Conservation (phyloP, 2,888 invertebrate species). For the Julus scandinavius region DNA sequence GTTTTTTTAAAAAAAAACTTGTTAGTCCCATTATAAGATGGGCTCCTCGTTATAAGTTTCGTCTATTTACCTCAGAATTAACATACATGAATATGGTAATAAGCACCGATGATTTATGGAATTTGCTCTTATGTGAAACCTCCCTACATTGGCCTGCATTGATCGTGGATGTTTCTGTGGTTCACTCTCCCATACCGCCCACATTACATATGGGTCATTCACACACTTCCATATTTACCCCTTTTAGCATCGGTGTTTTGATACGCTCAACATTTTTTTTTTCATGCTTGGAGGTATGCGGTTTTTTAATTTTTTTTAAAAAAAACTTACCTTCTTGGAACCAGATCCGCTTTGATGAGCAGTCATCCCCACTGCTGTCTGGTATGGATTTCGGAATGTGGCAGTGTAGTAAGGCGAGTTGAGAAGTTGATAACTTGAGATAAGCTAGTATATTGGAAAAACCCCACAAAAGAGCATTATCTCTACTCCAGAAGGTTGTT, state of each 20-base stretch:
- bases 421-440: not conserved
- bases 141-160: not conserved
- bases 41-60: too few relatives aligned
- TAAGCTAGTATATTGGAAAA: not conserved
- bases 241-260: not conserved
- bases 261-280: not conserved
- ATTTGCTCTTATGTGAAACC: not conserved
- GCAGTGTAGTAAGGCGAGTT: not conserved
- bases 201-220: not conserved
- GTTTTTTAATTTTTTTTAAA: not conserved
- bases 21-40: too few relatives aligned
- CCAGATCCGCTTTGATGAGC: not conserved
- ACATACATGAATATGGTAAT: not conserved
- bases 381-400: not conserved
- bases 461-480: not conserved
- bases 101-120: not conserved
- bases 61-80: not conserved
- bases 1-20: too few relatives aligned
- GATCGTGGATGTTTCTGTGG: not conserved
- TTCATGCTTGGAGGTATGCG: not conserved
- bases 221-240: slow-evolving; percentile 2
- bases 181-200: slow-evolving; percentile 10
- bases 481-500: not conserved
- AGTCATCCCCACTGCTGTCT: not conserved
- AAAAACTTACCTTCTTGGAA: not conserved